Evolutionary conservation across 2,888 invertebrate genomes (phyloP).

Genomic region (Iselma pallidipennis): DNA sequence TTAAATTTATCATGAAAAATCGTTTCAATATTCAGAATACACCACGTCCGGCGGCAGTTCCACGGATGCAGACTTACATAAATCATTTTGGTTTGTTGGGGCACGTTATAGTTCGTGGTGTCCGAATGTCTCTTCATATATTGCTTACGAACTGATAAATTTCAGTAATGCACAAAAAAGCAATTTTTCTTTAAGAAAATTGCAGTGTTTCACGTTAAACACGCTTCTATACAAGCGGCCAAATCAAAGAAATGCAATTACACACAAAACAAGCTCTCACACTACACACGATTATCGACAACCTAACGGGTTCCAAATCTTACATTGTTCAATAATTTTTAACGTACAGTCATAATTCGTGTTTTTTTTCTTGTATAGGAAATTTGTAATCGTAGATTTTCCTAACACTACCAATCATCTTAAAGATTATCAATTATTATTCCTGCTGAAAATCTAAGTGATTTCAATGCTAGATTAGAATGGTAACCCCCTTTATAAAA

Average conservation of each 20-base stretch:
- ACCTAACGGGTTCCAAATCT: constrained; percentile 11
- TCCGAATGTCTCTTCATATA: background rate
- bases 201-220: too few relatives aligned
- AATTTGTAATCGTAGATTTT: background rate
- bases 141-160: background rate
- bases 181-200: too few relatives aligned
- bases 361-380: background rate
- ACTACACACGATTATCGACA: constrained; percentile 5
- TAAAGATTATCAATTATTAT: background rate
- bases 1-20: constrained; percentile 4
- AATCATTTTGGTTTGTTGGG: constrained; percentile 5
- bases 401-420: background rate
- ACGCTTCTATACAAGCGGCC: background rate
- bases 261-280: constrained; percentile 7
- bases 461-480: background rate
- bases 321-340: constrained; percentile 7
- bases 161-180: background rate
- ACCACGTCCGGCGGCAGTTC: constrained; percentile 10
- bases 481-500: background rate
- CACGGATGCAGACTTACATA: constrained; percentile 6
- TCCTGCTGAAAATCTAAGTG: background rate
- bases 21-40: constrained; percentile 12
- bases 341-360: too few relatives aligned
- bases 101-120: constrained; percentile 6
- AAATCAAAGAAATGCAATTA: constrained; percentile 13